These are phyloP conservation scores for Felis catus DNA, from an alignment of 2,113 vertebrate species.

Conservation along the genomic window F.catus_Fca126_mat1.0 CM031421.1:90190501-90191000, in stretches of 20 bases:
- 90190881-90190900: neutral
- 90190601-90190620: neutral
- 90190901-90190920: neutral
- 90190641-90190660: no score
- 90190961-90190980: neutral
- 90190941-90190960: neutral
- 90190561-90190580: neutral
- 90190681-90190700: no score
- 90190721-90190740: no score
- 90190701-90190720: no score
- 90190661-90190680: no score
- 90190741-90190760: no score
- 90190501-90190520: neutral
- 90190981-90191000: neutral
- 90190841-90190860: neutral
- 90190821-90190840: no score
- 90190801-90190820: no score
- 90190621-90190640: no score
- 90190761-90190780: no score
- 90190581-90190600: neutral
- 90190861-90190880: neutral
- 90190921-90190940: neutral
- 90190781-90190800: no score
- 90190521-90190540: constrained; percentile 7
- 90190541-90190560: neutral